Conservation (phyloP, 2,888 invertebrate genomes). For the Acleris holmiana region DNA sequence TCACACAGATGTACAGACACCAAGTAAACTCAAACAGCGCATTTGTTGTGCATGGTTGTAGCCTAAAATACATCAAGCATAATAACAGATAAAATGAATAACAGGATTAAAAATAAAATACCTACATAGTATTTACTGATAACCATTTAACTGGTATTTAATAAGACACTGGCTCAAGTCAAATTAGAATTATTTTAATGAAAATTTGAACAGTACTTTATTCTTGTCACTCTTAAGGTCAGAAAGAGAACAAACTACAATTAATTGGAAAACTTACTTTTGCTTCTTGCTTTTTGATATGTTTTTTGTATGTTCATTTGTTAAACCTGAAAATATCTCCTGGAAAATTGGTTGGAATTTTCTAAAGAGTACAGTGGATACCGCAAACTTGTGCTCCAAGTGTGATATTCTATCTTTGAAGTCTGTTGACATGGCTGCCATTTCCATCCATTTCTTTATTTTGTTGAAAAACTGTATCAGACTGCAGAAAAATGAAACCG, state of each 20-base stretch:
- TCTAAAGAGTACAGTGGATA: slow-evolving; percentile 96
- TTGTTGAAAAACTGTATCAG: slow-evolving; percentile 97
- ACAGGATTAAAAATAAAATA: neutral
- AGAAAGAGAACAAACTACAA: too few relatives aligned
- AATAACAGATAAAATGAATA: neutral
- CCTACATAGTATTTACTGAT: neutral
- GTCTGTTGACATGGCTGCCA: slow-evolving; percentile 94
- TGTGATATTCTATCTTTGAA: slow-evolving; percentile 93
- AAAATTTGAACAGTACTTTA: too few relatives aligned
- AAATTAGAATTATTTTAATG: too few relatives aligned
- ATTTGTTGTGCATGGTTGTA: slow-evolving; percentile 90
- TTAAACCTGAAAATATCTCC: slow-evolving; percentile 91
- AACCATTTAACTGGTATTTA: too few relatives aligned
- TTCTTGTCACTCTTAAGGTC: too few relatives aligned
- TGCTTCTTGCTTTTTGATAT: slow-evolving; percentile 83
- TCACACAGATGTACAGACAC: slow-evolving; percentile 95
- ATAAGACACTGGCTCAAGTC: too few relatives aligned
- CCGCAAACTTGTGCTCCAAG: slow-evolving; percentile 95
- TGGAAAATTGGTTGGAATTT: slow-evolving; percentile 95
- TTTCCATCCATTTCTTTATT: slow-evolving; percentile 97
- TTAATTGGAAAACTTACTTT: slow-evolving; percentile 59
- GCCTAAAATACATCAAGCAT: slow-evolving; percentile 68
- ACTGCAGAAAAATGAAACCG: slow-evolving; percentile 77
- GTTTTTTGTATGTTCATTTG: slow-evolving; percentile 80
- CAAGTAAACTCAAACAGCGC: slow-evolving; percentile 97